These are phyloP conservation scores for Gymnoscopelus microlampas DNA, from an alignment of 2,797 vertebrate genomes.

Conservation along the genomic window DNA sequence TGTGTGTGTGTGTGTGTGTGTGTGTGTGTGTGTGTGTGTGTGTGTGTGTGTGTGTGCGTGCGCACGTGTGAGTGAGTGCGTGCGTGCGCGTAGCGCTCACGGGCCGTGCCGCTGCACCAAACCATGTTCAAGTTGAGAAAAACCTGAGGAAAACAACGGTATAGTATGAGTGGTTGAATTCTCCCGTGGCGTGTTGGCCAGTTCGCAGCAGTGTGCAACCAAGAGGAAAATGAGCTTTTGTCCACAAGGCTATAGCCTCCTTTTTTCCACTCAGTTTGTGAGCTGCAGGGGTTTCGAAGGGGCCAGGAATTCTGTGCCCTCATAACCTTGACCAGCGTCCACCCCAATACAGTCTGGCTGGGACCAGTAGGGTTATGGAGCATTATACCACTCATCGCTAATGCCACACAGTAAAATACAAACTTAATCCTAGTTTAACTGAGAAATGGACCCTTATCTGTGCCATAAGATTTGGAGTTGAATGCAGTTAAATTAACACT, in stretches of 20 bases:
- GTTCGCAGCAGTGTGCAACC: conserved; percentile 78
- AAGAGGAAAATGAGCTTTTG: conserved; percentile 82
- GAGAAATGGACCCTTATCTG: no score
- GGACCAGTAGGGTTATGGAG: conserved; percentile 36
- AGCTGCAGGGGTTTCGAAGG: conserved; percentile 67
- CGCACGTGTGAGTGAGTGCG: conserved; percentile 14
- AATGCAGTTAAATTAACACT: no score
- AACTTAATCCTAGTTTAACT: no score
- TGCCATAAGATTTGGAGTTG: no score
- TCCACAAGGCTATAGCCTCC: conserved; percentile 71
- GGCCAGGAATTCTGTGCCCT: conserved; percentile 60
- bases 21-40: conserved; percentile 24
- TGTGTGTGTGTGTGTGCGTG: background rate
- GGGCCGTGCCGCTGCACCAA: conserved; percentile 30
- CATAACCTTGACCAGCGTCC: conserved; percentile 57
- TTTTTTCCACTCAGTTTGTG: conserved; percentile 52
- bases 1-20: no score
- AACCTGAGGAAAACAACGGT: conserved; percentile 74
- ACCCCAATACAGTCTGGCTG: conserved; percentile 31
- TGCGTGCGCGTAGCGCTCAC: background rate
- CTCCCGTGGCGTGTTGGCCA: conserved; percentile 76
- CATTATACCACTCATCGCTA: conserved; percentile 10
- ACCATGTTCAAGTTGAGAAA: conserved; percentile 74
- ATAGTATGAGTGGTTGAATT: conserved; percentile 74
- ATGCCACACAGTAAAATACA: no score